A percentile compares a stretch with the other conserved stretches of the same genome.
phyloP scores from a whole-genome alignment of 2,888 invertebrate species.

The Cheiracanthium punctorium region DNA sequence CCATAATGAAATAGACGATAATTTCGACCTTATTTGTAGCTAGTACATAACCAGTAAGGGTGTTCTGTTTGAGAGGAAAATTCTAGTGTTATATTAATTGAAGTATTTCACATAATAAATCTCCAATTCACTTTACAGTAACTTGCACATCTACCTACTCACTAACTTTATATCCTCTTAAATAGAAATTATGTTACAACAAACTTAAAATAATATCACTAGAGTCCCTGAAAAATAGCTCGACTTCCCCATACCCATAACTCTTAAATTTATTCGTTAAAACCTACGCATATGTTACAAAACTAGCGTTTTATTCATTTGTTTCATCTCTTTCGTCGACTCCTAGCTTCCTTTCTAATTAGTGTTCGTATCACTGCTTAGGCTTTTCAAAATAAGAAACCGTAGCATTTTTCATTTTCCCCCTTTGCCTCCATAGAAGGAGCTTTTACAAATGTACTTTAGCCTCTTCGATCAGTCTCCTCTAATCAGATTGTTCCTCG shows the following conservation, averaged over 20 bases:
- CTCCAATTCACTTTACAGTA: too few species aligned
- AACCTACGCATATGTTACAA: neutral
- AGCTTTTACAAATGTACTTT: slow-evolving; percentile 8
- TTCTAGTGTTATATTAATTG: too few species aligned
- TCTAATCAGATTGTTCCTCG: slow-evolving; percentile 13
- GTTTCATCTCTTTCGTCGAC: neutral
- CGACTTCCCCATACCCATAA: neutral
- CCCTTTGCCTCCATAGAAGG: neutral
- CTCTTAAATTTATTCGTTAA: neutral
- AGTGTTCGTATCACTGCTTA: neutral
- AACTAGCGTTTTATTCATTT: neutral
- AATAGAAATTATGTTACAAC: neutral
- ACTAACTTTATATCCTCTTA: too few species aligned
- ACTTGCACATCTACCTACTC: too few species aligned
- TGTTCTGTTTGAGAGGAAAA: too few species aligned
- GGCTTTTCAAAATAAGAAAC: neutral
- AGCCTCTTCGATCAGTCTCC: neutral
- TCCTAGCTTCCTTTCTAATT: neutral
- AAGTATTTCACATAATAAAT: too few species aligned
- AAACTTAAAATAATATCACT: neutral
- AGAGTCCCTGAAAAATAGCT: neutral
- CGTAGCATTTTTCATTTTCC: neutral
- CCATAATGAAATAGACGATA: too few species aligned
- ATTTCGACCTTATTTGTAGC: too few species aligned
- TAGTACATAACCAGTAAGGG: too few species aligned